Conservation (phyloP, 2,113 vertebrate species). For the Poeciliopsis turrubarensis region DNA sequence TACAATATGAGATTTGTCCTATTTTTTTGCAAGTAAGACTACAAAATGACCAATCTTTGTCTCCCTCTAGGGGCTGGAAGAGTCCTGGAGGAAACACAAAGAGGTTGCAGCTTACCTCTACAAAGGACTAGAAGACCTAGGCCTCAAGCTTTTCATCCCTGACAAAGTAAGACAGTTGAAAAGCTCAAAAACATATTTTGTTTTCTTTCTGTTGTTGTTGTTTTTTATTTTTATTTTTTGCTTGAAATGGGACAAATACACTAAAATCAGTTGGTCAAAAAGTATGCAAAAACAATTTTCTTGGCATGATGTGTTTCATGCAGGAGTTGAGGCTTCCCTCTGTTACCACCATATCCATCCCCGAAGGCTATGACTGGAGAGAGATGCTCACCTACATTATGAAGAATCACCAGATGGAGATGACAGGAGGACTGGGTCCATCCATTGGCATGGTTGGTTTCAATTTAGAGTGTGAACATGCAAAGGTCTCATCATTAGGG, state of each 20-base stretch:
- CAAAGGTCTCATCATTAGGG: too few species aligned
- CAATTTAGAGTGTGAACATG: background rate
- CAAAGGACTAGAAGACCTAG: slow-evolving; percentile 83
- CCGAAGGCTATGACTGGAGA: slow-evolving; percentile 87
- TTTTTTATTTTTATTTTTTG: too few species aligned
- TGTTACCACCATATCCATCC: slow-evolving; percentile 86
- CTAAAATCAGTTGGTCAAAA: background rate
- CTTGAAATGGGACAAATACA: background rate
- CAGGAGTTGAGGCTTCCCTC: slow-evolving; percentile 89
- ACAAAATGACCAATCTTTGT: slow-evolving; percentile 24
- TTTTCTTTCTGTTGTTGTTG: background rate
- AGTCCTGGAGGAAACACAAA: slow-evolving; percentile 85
- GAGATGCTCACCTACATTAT: slow-evolving; percentile 86
- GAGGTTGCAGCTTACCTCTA: slow-evolving; percentile 82
- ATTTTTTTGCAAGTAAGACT: background rate
- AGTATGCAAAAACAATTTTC: background rate
- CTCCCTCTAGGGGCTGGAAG: slow-evolving; percentile 87
- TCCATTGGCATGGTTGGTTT: slow-evolving; percentile 86
- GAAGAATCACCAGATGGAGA: slow-evolving; percentile 87
- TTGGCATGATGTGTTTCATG: slow-evolving; percentile 2
- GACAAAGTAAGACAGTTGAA: slow-evolving; percentile 80
- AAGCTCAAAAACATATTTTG: background rate
- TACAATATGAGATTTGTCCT: background rate
- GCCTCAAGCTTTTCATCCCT: slow-evolving; percentile 90
- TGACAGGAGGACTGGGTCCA: slow-evolving; percentile 91